A percentile compares a stretch with the other conserved stretches of the same genome.
These are phyloP conservation scores for Helicorthomorpha holstii DNA, from an alignment of 1,140 invertebrate genomes.

Conservation along the genomic window DNA sequence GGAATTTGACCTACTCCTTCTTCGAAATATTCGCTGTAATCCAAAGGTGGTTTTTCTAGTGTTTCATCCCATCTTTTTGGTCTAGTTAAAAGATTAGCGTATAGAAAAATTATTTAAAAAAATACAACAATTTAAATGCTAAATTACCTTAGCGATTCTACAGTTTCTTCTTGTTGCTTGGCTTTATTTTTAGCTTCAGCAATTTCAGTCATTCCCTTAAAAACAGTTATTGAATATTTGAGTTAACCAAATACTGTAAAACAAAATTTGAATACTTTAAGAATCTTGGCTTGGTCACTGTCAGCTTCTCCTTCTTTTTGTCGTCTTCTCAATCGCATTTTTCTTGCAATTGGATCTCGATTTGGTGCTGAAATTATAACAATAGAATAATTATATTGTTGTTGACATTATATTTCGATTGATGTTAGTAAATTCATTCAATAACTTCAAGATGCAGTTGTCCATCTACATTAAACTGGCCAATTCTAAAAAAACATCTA, in stretches of 20 bases:
- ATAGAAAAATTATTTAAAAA: not conserved
- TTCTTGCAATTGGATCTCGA: slow-evolving; percentile 83
- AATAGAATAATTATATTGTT: too few species aligned
- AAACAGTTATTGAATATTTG: not conserved
- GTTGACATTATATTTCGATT: too few species aligned
- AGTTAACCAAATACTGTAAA: not conserved
- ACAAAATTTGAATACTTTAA: slow-evolving; percentile 41
- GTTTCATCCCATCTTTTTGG: slow-evolving; percentile 71
- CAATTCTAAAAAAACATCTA: too few species aligned
- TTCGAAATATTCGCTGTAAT: slow-evolving; percentile 98
- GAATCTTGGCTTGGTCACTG: slow-evolving; percentile 82
- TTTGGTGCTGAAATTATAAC: slow-evolving; percentile 24
- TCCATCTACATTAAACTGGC: too few species aligned
- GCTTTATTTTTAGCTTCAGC: slow-evolving; percentile 68
- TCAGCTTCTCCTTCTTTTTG: slow-evolving; percentile 58
- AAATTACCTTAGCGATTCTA: slow-evolving; percentile 45
- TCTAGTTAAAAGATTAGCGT: slow-evolving; percentile 13
- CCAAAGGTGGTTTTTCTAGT: slow-evolving; percentile 84
- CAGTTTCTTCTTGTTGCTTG: slow-evolving; percentile 40
- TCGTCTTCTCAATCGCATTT: slow-evolving; percentile 65
- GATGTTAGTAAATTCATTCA: too few species aligned
- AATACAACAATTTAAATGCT: slow-evolving; percentile 8
- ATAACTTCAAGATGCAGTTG: too few species aligned
- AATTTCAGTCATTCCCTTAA: slow-evolving; percentile 82
- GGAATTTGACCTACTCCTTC: slow-evolving; percentile 85